Evolutionary conservation across 2,888 invertebrate genomes (phyloP), one percentile per base, ranked within the genome.

Genomic region (Zygothrica quintamaculata): DNA sequence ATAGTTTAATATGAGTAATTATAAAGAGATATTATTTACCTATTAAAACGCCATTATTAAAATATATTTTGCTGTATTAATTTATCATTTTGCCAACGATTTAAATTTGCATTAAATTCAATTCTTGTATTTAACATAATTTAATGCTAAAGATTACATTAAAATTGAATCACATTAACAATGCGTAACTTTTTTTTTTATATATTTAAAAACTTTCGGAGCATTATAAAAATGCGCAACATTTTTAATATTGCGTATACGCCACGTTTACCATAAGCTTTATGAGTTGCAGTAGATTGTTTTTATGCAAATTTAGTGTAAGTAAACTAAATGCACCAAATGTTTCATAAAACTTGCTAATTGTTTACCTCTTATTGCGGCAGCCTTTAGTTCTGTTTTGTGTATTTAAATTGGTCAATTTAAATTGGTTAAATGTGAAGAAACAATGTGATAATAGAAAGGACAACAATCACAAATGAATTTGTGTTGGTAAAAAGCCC

Each of bases 361-460:
- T 25, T n/a, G 29, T 13, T 29, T 39, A 26, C 11, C 11, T 26
- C 18, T 26, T 50, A 46, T 51, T 51, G 22, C 6, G 25, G 22
- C 15, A 42, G n/a, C 7, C 12, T 33, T 3, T 39, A 16, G 11
- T 34, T 33, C 6, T 25, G 11, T 34, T 22, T 22, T 22, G 8
- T 37, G 37, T 34, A 15, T 37, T 47, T 57, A 48, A 33, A 53
- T 15, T 29, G 37, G 40, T 39, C 70, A 68, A 71, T 75, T 70
- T 44, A 73, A 73, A 60, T 43, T 37, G 47, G 55, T 56, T 52
- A 34, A 34, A 6, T 2, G 34, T 12, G 9, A 1, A 34, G 34
- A 12, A 52, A 59, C 48, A 53, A 65, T 70, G 58, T 56, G 59
- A 59, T 64, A 70, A 73, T 44, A 59, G 50, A 71, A 66, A 57